phyloP scores from a whole-genome alignment of 2,888 invertebrate genomes.

The Lasioglossum villosulum region DNA sequence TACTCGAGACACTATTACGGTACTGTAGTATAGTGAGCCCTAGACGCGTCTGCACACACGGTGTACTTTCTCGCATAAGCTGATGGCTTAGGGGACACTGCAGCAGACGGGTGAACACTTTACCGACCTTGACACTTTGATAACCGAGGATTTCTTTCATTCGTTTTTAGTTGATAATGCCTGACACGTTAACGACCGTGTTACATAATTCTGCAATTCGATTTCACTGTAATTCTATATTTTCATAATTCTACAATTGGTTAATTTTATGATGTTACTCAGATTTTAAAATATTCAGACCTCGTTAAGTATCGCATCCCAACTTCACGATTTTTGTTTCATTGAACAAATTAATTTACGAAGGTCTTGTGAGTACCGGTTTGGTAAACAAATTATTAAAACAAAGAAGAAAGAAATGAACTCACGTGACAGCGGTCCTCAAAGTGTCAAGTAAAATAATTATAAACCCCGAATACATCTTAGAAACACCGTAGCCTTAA shows the following conservation, averaged over 20 bases:
- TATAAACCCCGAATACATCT: conserved; percentile 19
- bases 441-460: conserved; percentile 32
- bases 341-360: background rate
- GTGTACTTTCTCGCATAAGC: conserved; percentile 41
- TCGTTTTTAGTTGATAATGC: background rate
- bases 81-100: conserved; percentile 41
- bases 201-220: background rate
- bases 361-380: no score
- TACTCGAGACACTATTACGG: conserved; percentile 53
- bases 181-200: no score
- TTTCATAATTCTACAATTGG: background rate
- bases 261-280: no score
- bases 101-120: conserved; percentile 29
- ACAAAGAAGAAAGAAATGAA: background rate
- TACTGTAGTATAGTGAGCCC: conserved; percentile 45
- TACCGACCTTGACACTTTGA: conserved; percentile 26
- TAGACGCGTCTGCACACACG: conserved; percentile 47
- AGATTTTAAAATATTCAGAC: no score
- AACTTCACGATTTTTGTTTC: background rate
- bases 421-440: background rate
- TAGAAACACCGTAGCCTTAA: conserved; percentile 35
- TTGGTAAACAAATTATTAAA: no score
- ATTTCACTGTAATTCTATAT: background rate
- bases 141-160: background rate
- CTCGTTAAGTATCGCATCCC: no score